Evolutionary conservation across 2,113 vertebrate genomes (phyloP), one percentile per base, ranked within the genome.

Genomic region (Siphamia tubifer): DNA sequence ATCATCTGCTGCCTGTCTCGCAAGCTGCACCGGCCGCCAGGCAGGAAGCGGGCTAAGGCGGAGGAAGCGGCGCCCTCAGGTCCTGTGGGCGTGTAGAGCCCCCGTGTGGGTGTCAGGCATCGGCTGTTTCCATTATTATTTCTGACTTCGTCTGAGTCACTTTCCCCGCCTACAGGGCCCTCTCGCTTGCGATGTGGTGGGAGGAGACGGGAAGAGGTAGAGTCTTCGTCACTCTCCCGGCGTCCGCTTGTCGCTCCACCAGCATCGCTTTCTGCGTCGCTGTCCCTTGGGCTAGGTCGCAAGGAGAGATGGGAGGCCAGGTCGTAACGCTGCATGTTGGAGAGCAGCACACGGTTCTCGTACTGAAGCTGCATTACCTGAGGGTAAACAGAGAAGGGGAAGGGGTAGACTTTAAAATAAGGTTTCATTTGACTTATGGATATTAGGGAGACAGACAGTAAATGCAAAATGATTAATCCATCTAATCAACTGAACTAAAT

Each of bases 321-420:
- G 77, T 97, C 96, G 3, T 97, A 97, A 63, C 96, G 95, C 70
- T 98, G 96, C 96, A 98, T 96, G 91, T 98, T 99, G 81, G 95
- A 97, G 87, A 98, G 94, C 3, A 99, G 89, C 42, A 98, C 95
- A 3, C 95, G 94, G 78, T 99, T 99, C 89, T 99, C 97, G 10
- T 98, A 98, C 86, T 99, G 97, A 30, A 99, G 93, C 78, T 99
- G 97, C 96, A 98, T 98, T 39, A 99, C 97, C 90, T 91, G 49
- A n/a, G n/a, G 8, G 28, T 31, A 51, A 8, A 55, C 13, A 30
- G 9, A 38, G 16, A 53, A 8, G 38, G 1, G 2, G 9, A 13
- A 17, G 2, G 16, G 25, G 11, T 8, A 21, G 6, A 15, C 7
- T 25, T 15, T 15, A 7, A 7, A 30, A 1, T 30, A 30, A 9